phyloP scores from a whole-genome alignment of 2,888 invertebrate genomes.

The Lypha dubia region DNA sequence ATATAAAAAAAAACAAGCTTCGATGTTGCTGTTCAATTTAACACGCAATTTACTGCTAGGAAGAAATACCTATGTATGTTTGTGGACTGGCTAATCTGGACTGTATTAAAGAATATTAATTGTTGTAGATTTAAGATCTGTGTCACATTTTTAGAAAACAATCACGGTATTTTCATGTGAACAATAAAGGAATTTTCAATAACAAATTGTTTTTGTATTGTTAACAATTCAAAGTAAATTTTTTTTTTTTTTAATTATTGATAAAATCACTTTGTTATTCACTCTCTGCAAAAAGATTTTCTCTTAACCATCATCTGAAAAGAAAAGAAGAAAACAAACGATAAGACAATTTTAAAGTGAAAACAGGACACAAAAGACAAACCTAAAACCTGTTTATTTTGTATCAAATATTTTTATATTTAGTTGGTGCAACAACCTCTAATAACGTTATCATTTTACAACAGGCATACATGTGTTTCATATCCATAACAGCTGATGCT shows the following conservation, averaged over 20 bases:
- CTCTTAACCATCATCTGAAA: background rate
- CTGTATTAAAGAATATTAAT: background rate
- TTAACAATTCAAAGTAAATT: constrained; percentile 13
- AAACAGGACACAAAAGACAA: constrained; percentile 4
- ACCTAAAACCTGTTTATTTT: constrained; percentile 54
- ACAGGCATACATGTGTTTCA: background rate
- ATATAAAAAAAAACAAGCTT: constrained; percentile 12
- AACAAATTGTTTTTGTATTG: background rate
- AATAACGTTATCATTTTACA: constrained; percentile 2
- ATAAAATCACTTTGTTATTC: constrained; percentile 21
- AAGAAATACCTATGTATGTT: too few species aligned
- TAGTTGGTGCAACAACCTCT: constrained; percentile 50
- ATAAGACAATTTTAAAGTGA: background rate
- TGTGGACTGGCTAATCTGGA: background rate
- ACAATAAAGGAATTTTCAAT: background rate
- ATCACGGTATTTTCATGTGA: background rate
- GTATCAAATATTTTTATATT: constrained; percentile 15
- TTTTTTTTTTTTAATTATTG: constrained; percentile 24
- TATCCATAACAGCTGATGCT: constrained; percentile 35
- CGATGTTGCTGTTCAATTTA: constrained; percentile 10
- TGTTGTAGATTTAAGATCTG: background rate
- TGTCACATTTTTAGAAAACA: too few species aligned
- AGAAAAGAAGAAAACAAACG: background rate
- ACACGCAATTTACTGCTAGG: constrained; percentile 17
- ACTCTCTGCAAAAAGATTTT: background rate